These are phyloP conservation scores for Aphrophora alni DNA, from an alignment of 2,888 invertebrate genomes.

Conservation along the genomic window DNA sequence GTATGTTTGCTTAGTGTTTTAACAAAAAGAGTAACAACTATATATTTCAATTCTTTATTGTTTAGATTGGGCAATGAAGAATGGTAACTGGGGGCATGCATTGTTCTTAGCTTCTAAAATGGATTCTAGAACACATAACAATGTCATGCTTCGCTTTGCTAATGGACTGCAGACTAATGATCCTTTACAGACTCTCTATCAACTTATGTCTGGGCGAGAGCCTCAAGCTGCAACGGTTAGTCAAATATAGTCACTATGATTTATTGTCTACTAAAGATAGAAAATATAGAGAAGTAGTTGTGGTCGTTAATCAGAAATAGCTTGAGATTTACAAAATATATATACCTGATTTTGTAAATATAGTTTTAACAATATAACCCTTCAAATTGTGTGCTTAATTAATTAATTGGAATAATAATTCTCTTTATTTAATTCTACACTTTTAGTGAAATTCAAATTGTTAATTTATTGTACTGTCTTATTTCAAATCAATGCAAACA, in stretches of 20 bases:
- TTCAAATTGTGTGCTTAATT: no score
- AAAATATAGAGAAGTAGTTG: no score
- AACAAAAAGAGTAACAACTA: background rate
- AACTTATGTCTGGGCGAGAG: conserved; percentile 82
- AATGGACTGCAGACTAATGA: conserved; percentile 82
- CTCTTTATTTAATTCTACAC: no score
- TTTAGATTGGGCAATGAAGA: conserved; percentile 88
- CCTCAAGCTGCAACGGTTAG: conserved; percentile 77
- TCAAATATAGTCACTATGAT: conserved; percentile 34
- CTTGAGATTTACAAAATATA: no score
- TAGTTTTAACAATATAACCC: no score
- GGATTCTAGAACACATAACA: conserved; percentile 83
- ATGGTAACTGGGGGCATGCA: conserved; percentile 93
- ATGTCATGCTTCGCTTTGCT: conserved; percentile 88
- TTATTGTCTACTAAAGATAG: background rate
- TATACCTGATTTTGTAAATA: no score
- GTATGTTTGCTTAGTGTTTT: no score
- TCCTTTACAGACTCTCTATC: conserved; percentile 93
- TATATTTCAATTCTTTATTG: background rate
- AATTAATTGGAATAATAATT: no score
- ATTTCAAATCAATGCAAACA: no score
- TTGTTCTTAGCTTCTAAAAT: conserved; percentile 87
- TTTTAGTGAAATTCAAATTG: no score
- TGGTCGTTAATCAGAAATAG: no score
- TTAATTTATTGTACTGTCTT: no score